Conservation (phyloP, 2,797 vertebrate species). For the Nothura maculosa region DNA sequence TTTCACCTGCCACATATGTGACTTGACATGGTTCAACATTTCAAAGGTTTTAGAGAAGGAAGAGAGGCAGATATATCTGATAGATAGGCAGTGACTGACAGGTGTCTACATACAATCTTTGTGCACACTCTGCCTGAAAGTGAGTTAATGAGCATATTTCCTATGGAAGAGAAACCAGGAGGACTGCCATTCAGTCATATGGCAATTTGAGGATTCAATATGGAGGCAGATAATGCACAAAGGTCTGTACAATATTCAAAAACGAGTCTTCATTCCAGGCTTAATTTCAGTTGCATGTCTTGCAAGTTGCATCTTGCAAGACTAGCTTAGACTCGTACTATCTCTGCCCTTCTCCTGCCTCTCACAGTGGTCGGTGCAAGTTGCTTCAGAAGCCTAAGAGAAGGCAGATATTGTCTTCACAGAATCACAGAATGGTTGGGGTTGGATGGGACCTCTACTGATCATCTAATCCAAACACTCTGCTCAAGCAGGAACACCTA, state of each 20-base stretch:
- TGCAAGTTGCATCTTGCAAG: too few species aligned
- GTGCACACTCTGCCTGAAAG: not conserved
- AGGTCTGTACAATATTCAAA: not conserved
- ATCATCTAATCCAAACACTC: too few species aligned
- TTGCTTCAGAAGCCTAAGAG: not conserved
- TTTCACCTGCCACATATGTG: not conserved
- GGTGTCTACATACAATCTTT: rapidly evolving
- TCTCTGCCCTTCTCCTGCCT: rapidly evolving
- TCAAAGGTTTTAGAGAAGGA: not conserved
- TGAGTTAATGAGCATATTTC: not conserved
- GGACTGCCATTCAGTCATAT: not conserved
- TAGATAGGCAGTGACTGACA: not conserved
- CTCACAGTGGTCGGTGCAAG: rapidly evolving
- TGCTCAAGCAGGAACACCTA: too few species aligned
- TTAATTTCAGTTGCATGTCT: too few species aligned
- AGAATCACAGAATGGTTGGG: too few species aligned
- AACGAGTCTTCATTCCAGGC: not conserved
- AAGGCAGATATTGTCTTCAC: not conserved
- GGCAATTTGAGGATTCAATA: not conserved
- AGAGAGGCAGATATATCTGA: not conserved
- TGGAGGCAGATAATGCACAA: not conserved
- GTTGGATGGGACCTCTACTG: too few species aligned
- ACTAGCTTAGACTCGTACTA: not conserved
- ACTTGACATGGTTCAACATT: not conserved
- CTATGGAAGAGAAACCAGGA: rapidly evolving